Evolutionary conservation across 53 echinoderm and acorn worm species (phyloP), one percentile per base, ranked within the genome.

Genomic region (Holothuria leucospilota): DNA sequence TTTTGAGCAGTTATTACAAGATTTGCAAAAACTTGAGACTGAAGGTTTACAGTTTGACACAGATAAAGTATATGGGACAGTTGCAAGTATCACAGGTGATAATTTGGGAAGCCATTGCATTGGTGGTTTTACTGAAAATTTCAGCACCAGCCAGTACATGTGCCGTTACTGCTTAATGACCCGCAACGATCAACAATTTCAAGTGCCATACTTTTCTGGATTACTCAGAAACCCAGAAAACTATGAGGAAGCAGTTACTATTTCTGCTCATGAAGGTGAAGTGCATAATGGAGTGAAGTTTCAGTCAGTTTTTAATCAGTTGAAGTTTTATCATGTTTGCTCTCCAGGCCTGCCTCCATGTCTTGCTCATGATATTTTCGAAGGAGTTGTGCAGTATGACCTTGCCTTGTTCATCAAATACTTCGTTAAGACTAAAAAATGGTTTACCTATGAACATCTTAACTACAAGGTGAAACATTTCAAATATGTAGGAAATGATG

Each of bases 281-380:
- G n/a, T 68, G 39, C 62, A 65, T 62, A 26, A 18, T 65, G 93
- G 93, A 46, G 87, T 93, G 23, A 93, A 93, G 69, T 90, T 89
- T 69, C 68, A 90, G 46, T 93, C 84, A 26, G 38, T 90, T 13
- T 93, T 93, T 80, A 90, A 90, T 41, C 34, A 77, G 25, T 67
- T 93, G n/a, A 30, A 34, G 63, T 34, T 86, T 83, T 77, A 75
- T 78, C 93, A 93, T 90, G 87, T 93, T 16, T 82, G 82, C 75
- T n/a, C 39, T 20, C 84, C 79, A 71, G 90, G 93, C 13, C 82
- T 93, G 6, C 93, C 93, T 29, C 93, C 90, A 78, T 93, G 93
- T 39, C 78, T 93, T 67, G 90, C 87, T 23, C 93, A 93, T 78
- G 93, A 93, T 66, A 20, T 88, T 75, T 93, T 93, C 78, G 90